Percentiles rank a stretch among this genome's conserved stretches.
These are phyloP conservation scores for Sigmodon hispidus DNA, from an alignment of 2,113 vertebrate genomes.

Conservation along the genomic window DNA sequence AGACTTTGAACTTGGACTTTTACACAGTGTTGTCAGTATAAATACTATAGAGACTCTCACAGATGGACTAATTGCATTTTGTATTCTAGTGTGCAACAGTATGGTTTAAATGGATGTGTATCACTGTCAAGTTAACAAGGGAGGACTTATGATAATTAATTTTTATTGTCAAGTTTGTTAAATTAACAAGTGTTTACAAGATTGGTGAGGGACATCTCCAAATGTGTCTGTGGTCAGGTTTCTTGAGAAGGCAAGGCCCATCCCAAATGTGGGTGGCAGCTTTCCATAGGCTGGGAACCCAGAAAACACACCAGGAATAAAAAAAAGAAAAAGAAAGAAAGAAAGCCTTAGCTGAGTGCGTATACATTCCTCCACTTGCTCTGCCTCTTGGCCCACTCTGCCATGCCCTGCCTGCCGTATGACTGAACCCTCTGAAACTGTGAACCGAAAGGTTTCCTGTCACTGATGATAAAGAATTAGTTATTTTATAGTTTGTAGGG, in stretches of 20 bases:
- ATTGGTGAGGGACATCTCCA: not conserved
- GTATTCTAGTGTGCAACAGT: not conserved
- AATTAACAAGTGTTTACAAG: not conserved
- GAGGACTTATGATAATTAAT: not conserved
- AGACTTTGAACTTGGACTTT: not conserved
- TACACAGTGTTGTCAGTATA: not conserved
- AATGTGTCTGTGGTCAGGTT: not conserved
- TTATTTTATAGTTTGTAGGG: no score
- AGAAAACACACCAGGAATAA: not conserved
- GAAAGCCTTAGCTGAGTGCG: not conserved
- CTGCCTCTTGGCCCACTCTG: not conserved
- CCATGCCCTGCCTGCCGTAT: not conserved
- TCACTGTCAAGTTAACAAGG: not conserved
- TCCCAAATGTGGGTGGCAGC: not conserved
- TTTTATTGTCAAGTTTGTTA: not conserved
- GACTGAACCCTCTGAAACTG: not conserved
- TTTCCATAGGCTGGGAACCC: not conserved
- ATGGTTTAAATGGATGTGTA: not conserved
- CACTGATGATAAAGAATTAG: not conserved
- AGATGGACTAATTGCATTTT: not conserved
- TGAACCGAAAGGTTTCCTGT: not conserved
- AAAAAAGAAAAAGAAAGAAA: not conserved
- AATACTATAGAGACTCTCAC: not conserved
- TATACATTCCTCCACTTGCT: not conserved
- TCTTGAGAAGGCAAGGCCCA: not conserved